Conservation (phyloP, 1,140 invertebrate genomes). For the Helicoverpa armigera region DNA sequence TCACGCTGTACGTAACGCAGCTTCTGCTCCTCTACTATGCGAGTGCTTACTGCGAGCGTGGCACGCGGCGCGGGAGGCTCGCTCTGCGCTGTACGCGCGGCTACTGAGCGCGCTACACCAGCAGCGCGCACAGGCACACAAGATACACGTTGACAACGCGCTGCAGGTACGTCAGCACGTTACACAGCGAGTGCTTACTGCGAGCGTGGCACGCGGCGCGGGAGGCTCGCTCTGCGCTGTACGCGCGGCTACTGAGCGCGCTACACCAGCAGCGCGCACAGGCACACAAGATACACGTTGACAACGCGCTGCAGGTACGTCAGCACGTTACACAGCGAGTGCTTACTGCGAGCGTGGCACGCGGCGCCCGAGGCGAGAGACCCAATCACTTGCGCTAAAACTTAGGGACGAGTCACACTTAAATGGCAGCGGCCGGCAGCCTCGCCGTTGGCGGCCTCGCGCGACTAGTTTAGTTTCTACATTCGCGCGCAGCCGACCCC, state of each 20-base stretch:
- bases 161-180: conserved; percentile 59
- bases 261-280: conserved; percentile 59
- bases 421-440: too few relatives aligned
- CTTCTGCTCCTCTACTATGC: conserved; percentile 59
- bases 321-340: neutral
- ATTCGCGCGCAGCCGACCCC: too few relatives aligned
- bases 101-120: conserved; percentile 58
- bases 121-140: conserved; percentile 56
- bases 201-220: conserved; percentile 16
- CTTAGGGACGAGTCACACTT: too few relatives aligned
- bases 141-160: conserved; percentile 77
- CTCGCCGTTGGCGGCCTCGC: too few relatives aligned
- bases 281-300: conserved; percentile 69
- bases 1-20: conserved; percentile 55
- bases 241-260: conserved; percentile 55
- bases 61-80: conserved; percentile 44
- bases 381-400: too few relatives aligned
- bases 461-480: too few relatives aligned
- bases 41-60: conserved; percentile 61
- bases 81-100: conserved; percentile 35
- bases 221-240: conserved; percentile 23
- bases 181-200: neutral
- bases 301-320: conserved; percentile 72
- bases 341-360: neutral
- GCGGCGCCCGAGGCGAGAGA: too few relatives aligned